phyloP scores from a whole-genome alignment of 1,140 invertebrate species.

The Aphidius gifuensis region DNA sequence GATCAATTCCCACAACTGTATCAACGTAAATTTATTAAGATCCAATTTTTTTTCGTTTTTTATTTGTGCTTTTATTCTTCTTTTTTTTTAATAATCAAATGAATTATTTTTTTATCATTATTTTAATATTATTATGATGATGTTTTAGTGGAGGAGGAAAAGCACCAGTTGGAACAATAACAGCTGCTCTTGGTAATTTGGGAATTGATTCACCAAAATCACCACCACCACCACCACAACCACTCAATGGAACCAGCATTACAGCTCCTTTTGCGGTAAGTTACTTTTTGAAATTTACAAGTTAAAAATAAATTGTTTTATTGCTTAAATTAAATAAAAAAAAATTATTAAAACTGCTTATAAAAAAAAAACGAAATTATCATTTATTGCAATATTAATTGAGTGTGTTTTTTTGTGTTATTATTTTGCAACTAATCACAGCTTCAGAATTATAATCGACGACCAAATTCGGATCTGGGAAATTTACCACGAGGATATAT shows the following conservation, averaged over 20 bases:
- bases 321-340: too few species aligned
- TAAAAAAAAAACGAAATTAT: not conserved
- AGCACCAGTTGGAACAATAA: constrained; percentile 64
- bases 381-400: constrained; percentile 1
- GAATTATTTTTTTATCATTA: not conserved
- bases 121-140: too few species aligned
- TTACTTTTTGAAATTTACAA: constrained; percentile 16
- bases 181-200: constrained; percentile 60
- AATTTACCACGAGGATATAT: not conserved
- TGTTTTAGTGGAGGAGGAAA: constrained; percentile 59
- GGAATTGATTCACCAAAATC: constrained; percentile 53
- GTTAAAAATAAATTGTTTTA: not conserved
- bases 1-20: constrained; percentile 73
- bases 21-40: constrained; percentile 68
- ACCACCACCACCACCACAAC: constrained; percentile 36
- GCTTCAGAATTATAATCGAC: constrained; percentile 33
- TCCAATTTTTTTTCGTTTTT: not conserved
- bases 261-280: constrained; percentile 47
- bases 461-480: constrained; percentile 15
- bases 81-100: too few species aligned
- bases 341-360: not conserved
- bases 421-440: constrained; percentile 42
- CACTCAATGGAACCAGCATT: constrained; percentile 42
- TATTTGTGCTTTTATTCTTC: too few species aligned
- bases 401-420: not conserved